These are phyloP conservation scores for Oryzias curvinotus DNA, from an alignment of 2,113 vertebrate species.

Conservation along the genomic window DNA sequence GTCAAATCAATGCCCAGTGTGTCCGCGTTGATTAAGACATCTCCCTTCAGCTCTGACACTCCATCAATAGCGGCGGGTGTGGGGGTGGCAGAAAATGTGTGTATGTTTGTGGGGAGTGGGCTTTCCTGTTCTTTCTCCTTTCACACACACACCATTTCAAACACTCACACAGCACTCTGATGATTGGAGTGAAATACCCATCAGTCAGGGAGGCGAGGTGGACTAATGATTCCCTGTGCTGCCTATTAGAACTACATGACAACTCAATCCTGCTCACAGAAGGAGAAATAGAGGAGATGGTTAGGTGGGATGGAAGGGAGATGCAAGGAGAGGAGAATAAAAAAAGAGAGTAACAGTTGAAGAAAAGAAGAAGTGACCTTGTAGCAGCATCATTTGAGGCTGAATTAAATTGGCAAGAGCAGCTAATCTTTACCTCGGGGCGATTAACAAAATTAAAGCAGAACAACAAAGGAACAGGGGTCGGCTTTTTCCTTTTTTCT, in stretches of 20 bases:
- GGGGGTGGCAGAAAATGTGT: slow-evolving; percentile 59
- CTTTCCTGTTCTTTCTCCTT: slow-evolving; percentile 8
- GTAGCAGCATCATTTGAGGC: slow-evolving; percentile 91
- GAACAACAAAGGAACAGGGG: slow-evolving; percentile 81
- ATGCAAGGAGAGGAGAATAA: slow-evolving; percentile 30
- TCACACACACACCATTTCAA: slow-evolving; percentile 46
- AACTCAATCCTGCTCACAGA: slow-evolving; percentile 92
- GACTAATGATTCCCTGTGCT: slow-evolving; percentile 98
- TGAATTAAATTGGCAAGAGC: slow-evolving; percentile 97
- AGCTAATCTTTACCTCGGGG: slow-evolving; percentile 97
- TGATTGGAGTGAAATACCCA: slow-evolving; percentile 99
- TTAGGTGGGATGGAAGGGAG: slow-evolving; percentile 23
- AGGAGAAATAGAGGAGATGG: slow-evolving; percentile 59
- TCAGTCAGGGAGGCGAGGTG: slow-evolving; percentile 95
- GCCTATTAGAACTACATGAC: slow-evolving; percentile 99
- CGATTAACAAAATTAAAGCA: slow-evolving; percentile 94
- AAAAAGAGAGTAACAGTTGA: slow-evolving; percentile 48
- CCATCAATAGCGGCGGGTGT: slow-evolving; percentile 88
- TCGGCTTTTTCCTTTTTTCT: slow-evolving; percentile 66
- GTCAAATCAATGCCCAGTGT: slow-evolving; percentile 99
- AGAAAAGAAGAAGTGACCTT: slow-evolving; percentile 86
- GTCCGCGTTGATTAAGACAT: slow-evolving; percentile 98
- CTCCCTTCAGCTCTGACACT: slow-evolving; percentile 91
- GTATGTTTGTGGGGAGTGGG: slow-evolving; percentile 19
- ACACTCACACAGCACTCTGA: slow-evolving; percentile 76